These are phyloP conservation scores for Adoxophyes honmai DNA, from an alignment of 1,140 invertebrate genomes.

Conservation along the genomic window DNA sequence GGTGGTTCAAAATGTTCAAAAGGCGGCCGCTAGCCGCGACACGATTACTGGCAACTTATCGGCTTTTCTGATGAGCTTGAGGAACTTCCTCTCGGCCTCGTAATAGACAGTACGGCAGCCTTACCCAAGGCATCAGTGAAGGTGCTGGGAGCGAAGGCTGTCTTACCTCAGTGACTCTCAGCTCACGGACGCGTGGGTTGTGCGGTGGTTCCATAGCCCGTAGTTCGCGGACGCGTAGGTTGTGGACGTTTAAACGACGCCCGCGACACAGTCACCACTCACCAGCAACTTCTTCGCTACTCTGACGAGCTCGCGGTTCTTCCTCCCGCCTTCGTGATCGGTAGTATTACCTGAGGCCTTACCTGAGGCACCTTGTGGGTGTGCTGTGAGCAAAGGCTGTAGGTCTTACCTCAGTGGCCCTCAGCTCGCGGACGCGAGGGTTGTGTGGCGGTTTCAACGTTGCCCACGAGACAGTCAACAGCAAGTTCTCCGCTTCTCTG, in stretches of 20 bases:
- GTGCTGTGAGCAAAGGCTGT: too few species aligned
- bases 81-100: slow-evolving; percentile 79
- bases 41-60: slow-evolving; percentile 57
- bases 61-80: slow-evolving; percentile 86
- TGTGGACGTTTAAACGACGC: slow-evolving; percentile 64
- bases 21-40: slow-evolving; percentile 56
- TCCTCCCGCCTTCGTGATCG: slow-evolving; percentile 86
- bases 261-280: slow-evolving; percentile 59
- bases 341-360: too few species aligned
- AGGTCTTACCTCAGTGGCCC: background rate
- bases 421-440: slow-evolving; percentile 33
- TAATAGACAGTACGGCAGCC: background rate
- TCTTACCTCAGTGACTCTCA: slow-evolving; percentile 59
- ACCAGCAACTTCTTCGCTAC: slow-evolving; percentile 86
- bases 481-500: slow-evolving; percentile 81
- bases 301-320: slow-evolving; percentile 85
- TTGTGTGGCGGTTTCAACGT: slow-evolving; percentile 65
- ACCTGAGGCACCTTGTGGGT: too few species aligned
- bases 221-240: slow-evolving; percentile 58
- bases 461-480: slow-evolving; percentile 40
- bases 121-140: too few species aligned
- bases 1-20: slow-evolving; percentile 64
- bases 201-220: too few species aligned
- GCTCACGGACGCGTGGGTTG: too few species aligned
- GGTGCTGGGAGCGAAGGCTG: background rate